These are phyloP conservation scores for Erpobdella octoculata DNA, from an alignment of 2,888 invertebrate genomes.

Conservation along the genomic window DNA sequence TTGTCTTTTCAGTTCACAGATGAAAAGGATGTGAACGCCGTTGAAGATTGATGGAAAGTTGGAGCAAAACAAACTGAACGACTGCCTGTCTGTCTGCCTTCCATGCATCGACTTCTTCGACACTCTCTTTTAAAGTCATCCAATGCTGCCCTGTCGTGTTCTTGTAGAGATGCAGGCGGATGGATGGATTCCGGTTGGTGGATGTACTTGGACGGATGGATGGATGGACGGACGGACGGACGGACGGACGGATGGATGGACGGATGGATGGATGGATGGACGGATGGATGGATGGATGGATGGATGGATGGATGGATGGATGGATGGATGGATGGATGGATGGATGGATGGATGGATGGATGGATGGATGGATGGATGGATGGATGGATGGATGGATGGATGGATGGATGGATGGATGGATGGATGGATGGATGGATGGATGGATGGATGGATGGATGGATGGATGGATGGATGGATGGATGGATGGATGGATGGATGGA, in stretches of 20 bases:
- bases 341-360: background rate
- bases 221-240: too few species aligned
- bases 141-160: too few species aligned
- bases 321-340: conserved; percentile 3
- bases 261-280: conserved; percentile 4
- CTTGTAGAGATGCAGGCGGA: too few species aligned
- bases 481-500: background rate
- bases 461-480: background rate
- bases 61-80: too few species aligned
- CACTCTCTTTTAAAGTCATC: too few species aligned
- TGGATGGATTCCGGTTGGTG: too few species aligned
- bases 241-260: background rate
- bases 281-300: background rate
- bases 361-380: background rate
- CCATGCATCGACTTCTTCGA: too few species aligned
- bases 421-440: background rate
- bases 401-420: background rate
- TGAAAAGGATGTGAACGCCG: too few species aligned
- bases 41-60: too few species aligned
- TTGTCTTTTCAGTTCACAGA: too few species aligned
- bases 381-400: conserved; percentile 1
- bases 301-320: background rate
- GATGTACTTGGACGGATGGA: too few species aligned
- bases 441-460: background rate
- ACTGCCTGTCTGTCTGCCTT: too few species aligned